phyloP scores from a whole-genome alignment of 53 echinoderm and acorn worm genomes.

The Patiria pectinifera region DNA sequence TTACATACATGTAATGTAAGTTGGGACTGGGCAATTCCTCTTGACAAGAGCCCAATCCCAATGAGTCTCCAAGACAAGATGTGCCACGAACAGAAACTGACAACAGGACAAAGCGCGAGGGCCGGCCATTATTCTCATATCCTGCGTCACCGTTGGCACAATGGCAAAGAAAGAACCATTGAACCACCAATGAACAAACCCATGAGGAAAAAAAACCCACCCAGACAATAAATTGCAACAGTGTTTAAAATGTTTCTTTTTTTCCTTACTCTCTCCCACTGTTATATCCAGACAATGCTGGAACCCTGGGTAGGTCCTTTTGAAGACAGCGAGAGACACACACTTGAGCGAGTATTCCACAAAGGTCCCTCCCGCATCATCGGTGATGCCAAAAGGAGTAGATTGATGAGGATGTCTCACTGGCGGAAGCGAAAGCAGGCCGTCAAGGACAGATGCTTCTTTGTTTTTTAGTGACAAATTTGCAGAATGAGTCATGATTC shows the following conservation, averaged over 20 bases:
- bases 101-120: not conserved
- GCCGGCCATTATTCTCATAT: not conserved
- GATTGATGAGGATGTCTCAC: not conserved
- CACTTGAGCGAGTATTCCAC: slow-evolving; percentile 16
- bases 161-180: no score
- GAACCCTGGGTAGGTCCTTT: not conserved
- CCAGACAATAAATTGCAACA: not conserved
- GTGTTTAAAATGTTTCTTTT: not conserved
- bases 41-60: not conserved
- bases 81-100: not conserved
- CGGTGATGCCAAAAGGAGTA: not conserved
- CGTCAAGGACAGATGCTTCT: not conserved
- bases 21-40: no score
- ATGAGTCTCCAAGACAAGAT: not conserved
- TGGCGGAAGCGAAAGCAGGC: not conserved
- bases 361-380: not conserved
- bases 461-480: not conserved
- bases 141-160: not conserved
- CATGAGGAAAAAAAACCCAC: no score
- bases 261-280: no score
- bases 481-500: not conserved
- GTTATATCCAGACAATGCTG: not conserved
- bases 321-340: not conserved
- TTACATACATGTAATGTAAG: no score
- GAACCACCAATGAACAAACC: no score